A percentile compares a stretch with the other conserved stretches of the same genome.
Evolutionary conservation across 30 jellyfish, hydroid and myxozoan species (phyloP).

Genomic region (Cassiopea xamachana): DNA sequence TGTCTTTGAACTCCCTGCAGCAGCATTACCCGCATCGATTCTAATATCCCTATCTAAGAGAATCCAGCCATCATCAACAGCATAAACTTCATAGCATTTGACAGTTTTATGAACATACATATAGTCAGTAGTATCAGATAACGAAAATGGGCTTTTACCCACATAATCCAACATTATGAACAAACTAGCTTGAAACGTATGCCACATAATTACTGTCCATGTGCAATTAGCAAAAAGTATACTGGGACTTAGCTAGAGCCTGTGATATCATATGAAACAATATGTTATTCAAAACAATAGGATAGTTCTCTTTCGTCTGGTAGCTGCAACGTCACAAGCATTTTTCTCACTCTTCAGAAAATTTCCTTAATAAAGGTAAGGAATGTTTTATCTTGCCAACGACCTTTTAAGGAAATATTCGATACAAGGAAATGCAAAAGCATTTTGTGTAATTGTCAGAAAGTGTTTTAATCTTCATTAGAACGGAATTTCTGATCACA

Average conservation of each 20-base stretch:
- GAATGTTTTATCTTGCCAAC: too few relatives aligned
- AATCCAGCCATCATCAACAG: conserved; percentile 15
- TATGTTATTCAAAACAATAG: neutral
- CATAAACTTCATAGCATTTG: conserved; percentile 26
- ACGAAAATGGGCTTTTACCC: neutral
- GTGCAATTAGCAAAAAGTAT: neutral
- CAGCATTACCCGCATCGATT: too few relatives aligned
- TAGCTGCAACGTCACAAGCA: too few relatives aligned
- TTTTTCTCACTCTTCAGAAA: too few relatives aligned
- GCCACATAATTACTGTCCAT: neutral
- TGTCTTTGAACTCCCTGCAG: too few relatives aligned
- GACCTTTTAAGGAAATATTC: too few relatives aligned
- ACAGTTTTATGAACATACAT: neutral
- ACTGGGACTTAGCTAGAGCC: neutral
- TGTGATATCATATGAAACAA: too few relatives aligned
- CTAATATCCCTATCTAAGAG: neutral
- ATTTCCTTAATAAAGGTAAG: too few relatives aligned
- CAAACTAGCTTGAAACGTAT: neutral
- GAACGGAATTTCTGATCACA: too few relatives aligned
- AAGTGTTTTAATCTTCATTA: too few relatives aligned
- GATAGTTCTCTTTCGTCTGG: neutral
- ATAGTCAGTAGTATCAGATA: conserved; percentile 1
- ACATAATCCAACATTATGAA: conserved; percentile 11
- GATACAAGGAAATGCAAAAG: too few relatives aligned
- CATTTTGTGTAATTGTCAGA: too few relatives aligned